Base-by-base conservation (phyloP, 2,797 vertebrate species). In the Spatula clypeata region DNA sequence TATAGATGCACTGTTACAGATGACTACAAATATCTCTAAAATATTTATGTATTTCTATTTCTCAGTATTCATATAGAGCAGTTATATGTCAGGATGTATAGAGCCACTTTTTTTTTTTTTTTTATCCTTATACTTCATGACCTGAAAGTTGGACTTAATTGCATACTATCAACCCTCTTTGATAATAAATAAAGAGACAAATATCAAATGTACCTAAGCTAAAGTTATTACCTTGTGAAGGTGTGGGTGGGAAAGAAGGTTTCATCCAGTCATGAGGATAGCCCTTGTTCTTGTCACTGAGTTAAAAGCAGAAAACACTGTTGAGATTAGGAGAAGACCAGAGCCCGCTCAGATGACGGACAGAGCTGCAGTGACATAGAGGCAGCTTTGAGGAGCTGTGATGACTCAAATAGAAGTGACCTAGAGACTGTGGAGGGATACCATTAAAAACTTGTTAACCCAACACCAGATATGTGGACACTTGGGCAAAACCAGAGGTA, bases 171-270 rank as follows among this genome's bases (percentile, higher is more conserved):
- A 32, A 27, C 20, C 27, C 3, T 55, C 14, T 44, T 57, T 42
- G 16, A 29, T 53, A 86, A 70, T 42, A 88, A 79, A 65, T 53
- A 7, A 60, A 54, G 9, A 27, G 26, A 79, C 69, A 58, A 40
- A 19, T 42, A 49, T 18, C 49, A 14, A 27, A 17, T 12, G 8
- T 36, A 51, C 11, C 13, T 79, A 55, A 90, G 19, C 31, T 32
- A 16, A 75, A 79, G 24, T 45, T 9, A 11, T 51, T 83, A 17
- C 18, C 7, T 51, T 74, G 23, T 7, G 13, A 51, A 42, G 31
- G 53, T 4, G 1, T 11, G 4, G 5, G 2, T 62, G 32, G 27
- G 14, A 71, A 81, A 71, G 29, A 5, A 4, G 3, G 1, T 15
- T 83, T 66, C 54, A 69, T 32, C n/a, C n/a, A 83, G 14, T 26